These are phyloP conservation scores for Oncorhynchus nerka DNA, from an alignment of 2,113 vertebrate genomes.

Conservation along the genomic window DNA sequence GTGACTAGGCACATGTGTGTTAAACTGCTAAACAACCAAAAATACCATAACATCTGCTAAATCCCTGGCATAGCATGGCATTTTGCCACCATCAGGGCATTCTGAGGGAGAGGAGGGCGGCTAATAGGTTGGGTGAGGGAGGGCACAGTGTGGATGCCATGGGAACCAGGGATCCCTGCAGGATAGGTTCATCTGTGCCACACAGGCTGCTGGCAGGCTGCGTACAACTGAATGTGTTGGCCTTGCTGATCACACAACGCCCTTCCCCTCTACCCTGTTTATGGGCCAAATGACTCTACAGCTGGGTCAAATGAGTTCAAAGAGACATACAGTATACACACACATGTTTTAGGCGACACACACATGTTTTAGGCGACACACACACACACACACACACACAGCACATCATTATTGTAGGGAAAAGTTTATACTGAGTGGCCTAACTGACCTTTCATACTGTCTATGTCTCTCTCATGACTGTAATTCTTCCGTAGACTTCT, in stretches of 20 bases:
- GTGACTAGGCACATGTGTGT: neutral
- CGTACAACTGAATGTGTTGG: conserved; percentile 5
- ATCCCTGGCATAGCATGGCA: conserved; percentile 50
- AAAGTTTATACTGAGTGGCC: too few relatives aligned
- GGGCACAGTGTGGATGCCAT: conserved; percentile 48
- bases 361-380: too few relatives aligned
- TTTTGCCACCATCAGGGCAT: conserved; percentile 42
- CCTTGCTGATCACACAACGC: conserved; percentile 14
- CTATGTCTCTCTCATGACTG: too few relatives aligned
- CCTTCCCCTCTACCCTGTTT: conserved; percentile 6
- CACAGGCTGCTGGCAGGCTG: conserved; percentile 8
- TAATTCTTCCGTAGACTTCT: too few relatives aligned
- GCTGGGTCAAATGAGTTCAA: neutral
- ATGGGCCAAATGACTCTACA: conserved; percentile 1
- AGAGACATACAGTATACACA: too few relatives aligned
- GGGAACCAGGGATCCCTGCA: conserved; percentile 53
- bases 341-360: too few relatives aligned
- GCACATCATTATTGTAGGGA: too few relatives aligned
- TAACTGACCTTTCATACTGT: too few relatives aligned
- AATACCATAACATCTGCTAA: too few relatives aligned
- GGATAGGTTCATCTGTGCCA: conserved; percentile 17
- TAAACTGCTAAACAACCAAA: conserved; percentile 11
- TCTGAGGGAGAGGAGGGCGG: conserved; percentile 11
- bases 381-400: too few relatives aligned
- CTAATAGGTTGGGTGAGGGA: conserved; percentile 43